These are phyloP conservation scores for Saxicola maurus DNA, from an alignment of 2,797 vertebrate species.

Conservation along the genomic window DNA sequence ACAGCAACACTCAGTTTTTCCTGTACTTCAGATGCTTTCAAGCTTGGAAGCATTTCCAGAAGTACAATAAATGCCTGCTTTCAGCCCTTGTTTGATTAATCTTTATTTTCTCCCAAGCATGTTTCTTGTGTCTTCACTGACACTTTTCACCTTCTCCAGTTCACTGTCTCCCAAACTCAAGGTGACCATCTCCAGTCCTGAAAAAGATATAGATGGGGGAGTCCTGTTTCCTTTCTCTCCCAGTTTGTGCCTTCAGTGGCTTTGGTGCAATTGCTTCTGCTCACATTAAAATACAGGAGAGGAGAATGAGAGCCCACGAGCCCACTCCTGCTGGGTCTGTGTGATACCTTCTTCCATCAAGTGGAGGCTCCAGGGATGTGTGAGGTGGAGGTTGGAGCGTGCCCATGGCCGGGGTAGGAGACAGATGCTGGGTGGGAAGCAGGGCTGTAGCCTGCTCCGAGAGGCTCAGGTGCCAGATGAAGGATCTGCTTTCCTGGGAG, in stretches of 20 bases:
- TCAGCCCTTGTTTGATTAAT: not conserved
- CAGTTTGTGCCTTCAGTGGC: not conserved
- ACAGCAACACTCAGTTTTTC: not conserved
- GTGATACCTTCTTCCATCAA: not conserved
- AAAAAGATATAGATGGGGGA: not conserved
- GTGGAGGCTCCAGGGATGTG: not conserved
- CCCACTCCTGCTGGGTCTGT: not conserved
- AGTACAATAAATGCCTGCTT: not conserved
- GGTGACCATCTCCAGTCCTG: not conserved
- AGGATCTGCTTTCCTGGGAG: not conserved
- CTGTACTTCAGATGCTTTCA: not conserved
- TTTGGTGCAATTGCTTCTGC: not conserved
- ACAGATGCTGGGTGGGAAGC: constrained; percentile 39
- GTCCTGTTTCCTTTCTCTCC: not conserved
- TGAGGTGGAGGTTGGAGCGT: not conserved
- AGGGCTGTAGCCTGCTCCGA: not conserved
- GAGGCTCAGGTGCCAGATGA: constrained; percentile 28
- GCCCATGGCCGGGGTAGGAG: not conserved
- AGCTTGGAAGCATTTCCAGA: not conserved
- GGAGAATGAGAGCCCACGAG: not conserved
- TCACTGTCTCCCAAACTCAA: not conserved
- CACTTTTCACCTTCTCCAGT: not conserved
- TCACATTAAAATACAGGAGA: not conserved
- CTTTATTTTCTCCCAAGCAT: not conserved
- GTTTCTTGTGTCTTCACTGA: not conserved